phyloP scores from a whole-genome alignment of 2,888 invertebrate species.

The Amphimallon solstitiale region DNA sequence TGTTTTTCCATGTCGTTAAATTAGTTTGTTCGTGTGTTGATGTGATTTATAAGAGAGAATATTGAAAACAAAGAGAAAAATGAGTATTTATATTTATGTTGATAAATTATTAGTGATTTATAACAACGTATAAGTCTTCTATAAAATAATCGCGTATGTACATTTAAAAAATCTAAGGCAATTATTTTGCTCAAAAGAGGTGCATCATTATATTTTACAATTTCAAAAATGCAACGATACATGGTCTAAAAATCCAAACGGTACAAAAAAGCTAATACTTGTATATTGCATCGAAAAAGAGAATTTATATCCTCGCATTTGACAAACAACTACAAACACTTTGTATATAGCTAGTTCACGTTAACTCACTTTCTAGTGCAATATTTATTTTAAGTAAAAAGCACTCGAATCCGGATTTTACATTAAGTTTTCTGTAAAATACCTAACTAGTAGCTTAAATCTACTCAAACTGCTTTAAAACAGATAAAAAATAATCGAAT shows the following conservation, averaged over 20 bases:
- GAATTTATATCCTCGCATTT: constrained; percentile 19
- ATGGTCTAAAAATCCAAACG: constrained; percentile 32
- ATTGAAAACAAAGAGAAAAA: no score
- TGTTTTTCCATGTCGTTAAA: no score
- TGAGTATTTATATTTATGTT: no score
- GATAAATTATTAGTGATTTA: no score
- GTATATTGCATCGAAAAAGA: constrained; percentile 22
- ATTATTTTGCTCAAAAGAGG: not conserved
- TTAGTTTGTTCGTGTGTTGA: no score
- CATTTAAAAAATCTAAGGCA: no score
- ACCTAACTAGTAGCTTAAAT: no score
- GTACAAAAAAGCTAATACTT: constrained; percentile 25
- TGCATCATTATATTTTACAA: no score
- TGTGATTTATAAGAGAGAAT: no score
- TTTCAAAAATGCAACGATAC: constrained; percentile 13
- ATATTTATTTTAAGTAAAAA: constrained; percentile 22
- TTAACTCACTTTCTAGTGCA: constrained; percentile 28
- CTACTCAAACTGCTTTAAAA: not conserved
- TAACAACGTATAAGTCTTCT: no score
- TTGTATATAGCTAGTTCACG: constrained; percentile 20
- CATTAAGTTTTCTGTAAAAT: not conserved
- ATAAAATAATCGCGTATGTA: no score
- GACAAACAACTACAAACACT: constrained; percentile 5
- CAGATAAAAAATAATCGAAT: constrained; percentile 23
- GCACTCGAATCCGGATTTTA: not conserved